Evolutionary conservation across 2,113 vertebrate species (phyloP).

Genomic region (Archilochus colubris): DNA sequence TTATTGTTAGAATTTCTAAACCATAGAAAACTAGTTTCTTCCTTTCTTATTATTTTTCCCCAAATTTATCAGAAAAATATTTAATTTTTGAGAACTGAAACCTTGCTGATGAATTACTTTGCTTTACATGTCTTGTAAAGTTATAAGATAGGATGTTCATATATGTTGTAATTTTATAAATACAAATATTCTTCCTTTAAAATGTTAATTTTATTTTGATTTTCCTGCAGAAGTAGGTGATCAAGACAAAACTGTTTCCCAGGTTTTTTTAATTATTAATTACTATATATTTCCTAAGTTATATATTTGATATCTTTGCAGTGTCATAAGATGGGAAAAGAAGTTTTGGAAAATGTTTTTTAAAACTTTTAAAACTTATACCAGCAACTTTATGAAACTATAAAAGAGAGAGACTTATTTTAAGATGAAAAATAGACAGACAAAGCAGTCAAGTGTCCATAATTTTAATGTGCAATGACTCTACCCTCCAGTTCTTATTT

Average conservation of each 20-base stretch:
- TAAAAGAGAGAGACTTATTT: neutral
- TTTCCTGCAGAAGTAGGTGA: neutral
- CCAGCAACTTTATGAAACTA: neutral
- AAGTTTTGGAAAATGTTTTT: neutral
- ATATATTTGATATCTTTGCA: neutral
- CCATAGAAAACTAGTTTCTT: neutral
- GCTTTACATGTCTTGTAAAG: neutral
- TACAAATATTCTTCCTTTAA: neutral
- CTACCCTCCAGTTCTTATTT: neutral
- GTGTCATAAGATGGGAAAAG: neutral
- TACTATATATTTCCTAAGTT: neutral
- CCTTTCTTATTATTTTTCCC: constrained; percentile 27
- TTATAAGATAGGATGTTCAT: neutral
- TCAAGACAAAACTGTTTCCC: fast-evolving
- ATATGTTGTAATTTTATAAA: neutral
- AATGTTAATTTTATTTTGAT: neutral
- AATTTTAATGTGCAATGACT: neutral
- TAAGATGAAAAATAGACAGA: neutral
- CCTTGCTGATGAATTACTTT: neutral
- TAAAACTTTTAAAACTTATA: neutral
- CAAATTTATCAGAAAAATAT: neutral
- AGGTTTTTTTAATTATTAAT: neutral
- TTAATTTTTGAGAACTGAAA: neutral
- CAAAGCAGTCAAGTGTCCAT: neutral
- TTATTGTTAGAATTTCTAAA: neutral